Percentiles rank a stretch among this genome's conserved stretches.
These are phyloP conservation scores for Eustalomyia histrio DNA, from an alignment of 2,888 invertebrate species.

Conservation along the genomic window DNA sequence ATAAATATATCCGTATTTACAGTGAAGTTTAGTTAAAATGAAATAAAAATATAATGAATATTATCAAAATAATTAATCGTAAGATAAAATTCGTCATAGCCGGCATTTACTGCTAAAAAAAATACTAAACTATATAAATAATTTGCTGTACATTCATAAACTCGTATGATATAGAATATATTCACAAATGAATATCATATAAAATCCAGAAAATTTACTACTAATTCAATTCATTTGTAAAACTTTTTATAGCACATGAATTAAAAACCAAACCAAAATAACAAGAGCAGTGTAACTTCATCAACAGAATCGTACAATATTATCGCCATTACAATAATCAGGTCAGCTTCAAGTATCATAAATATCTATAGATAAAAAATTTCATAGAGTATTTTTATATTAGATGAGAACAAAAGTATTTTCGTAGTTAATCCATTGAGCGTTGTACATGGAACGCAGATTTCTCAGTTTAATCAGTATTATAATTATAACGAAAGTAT, in stretches of 20 bases:
- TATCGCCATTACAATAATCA: conserved; percentile 39
- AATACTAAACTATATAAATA: no score
- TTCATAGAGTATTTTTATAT: neutral
- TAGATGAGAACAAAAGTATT: neutral
- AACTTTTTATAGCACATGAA: conserved; percentile 16
- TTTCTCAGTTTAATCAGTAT: no score
- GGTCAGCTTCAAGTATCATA: conserved; percentile 50
- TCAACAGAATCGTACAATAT: conserved; percentile 11
- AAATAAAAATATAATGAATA: no score
- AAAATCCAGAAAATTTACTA: conserved; percentile 19
- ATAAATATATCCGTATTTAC: no score
- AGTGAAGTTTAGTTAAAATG: no score
- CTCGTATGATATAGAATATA: no score
- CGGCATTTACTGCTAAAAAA: no score
- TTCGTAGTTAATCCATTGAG: neutral
- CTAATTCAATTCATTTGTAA: conserved; percentile 29
- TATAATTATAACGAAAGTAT: no score
- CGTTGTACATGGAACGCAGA: no score
- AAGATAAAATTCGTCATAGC: no score
- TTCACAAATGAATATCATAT: conserved; percentile 23
- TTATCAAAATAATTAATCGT: no score
- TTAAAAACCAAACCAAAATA: conserved; percentile 1
- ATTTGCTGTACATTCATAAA: no score
- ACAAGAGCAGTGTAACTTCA: conserved; percentile 1
- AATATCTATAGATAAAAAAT: neutral